A percentile compares a stretch with the other conserved stretches of the same genome.
Conservation (phyloP, 64 coral and sea anemone genomes). For the Montipora capricornis region DNA sequence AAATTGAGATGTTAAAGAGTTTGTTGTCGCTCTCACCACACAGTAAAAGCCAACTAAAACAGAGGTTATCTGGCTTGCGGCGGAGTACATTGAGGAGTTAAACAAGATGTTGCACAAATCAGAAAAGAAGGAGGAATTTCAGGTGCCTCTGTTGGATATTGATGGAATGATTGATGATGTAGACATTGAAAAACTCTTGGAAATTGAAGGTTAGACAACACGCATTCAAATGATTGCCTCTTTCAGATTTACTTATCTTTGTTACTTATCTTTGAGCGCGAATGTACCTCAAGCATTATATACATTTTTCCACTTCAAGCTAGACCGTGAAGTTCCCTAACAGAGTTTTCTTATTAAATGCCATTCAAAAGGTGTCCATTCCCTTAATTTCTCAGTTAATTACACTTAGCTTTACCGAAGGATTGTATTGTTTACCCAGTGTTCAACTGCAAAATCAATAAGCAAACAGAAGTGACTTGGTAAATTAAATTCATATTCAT, state of each 20-base stretch:
- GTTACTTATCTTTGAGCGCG: no score
- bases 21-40: conserved; percentile 80
- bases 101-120: conserved; percentile 78
- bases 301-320: no score
- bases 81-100: conserved; percentile 79
- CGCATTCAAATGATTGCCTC: not conserved
- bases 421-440: not conserved
- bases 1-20: conserved; percentile 83
- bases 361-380: no score
- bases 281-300: no score
- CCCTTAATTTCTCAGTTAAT: no score
- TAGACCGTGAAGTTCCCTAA: no score
- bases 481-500: not conserved
- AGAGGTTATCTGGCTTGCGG: conserved; percentile 84
- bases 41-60: conserved; percentile 91
- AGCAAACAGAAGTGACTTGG: not conserved
- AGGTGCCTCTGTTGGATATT: conserved; percentile 45
- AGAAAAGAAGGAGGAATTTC: conserved; percentile 19
- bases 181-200: conserved; percentile 24
- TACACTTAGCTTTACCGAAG: no score
- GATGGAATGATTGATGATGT: not conserved
- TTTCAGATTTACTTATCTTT: not conserved
- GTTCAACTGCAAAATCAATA: not conserved
- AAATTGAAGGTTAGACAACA: conserved; percentile 3
- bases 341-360: no score